phyloP scores from a whole-genome alignment of 2,797 vertebrate genomes.

The Eptatretus atami region DNA sequence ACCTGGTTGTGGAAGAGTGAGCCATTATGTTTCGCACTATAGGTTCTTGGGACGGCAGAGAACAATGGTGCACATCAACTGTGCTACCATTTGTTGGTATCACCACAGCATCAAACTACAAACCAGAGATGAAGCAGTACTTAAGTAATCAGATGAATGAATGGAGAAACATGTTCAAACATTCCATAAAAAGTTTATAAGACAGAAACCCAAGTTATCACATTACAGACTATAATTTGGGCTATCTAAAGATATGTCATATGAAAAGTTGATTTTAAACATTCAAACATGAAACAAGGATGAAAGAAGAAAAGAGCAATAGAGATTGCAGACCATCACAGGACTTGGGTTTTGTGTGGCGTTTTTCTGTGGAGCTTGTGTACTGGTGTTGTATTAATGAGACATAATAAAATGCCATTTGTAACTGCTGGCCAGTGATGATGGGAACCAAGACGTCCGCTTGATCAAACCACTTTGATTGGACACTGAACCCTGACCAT shows the following conservation, averaged over 20 bases:
- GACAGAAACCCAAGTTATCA: too few species aligned
- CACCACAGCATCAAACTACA: slow-evolving; percentile 66
- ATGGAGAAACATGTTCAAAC: neutral
- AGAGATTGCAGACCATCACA: too few species aligned
- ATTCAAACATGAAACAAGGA: neutral
- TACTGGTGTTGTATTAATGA: too few species aligned
- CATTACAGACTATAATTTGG: neutral
- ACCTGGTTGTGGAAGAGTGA: slow-evolving; percentile 87
- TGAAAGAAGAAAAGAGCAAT: neutral
- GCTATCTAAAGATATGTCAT: neutral
- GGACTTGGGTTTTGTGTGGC: too few species aligned
- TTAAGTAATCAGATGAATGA: neutral
- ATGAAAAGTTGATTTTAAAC: neutral
- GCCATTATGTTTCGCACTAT: slow-evolving; percentile 91
- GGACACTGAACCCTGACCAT: too few species aligned
- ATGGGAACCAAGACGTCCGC: too few species aligned
- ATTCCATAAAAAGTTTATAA: neutral
- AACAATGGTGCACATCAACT: slow-evolving; percentile 88
- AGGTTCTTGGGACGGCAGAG: slow-evolving; percentile 73
- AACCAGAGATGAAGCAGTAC: too few species aligned
- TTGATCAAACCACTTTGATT: too few species aligned
- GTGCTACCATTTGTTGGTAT: slow-evolving; percentile 87
- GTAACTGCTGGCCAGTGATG: too few species aligned
- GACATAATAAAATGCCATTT: too few species aligned
- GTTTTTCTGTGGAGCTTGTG: too few species aligned